These are phyloP conservation scores for Microtus ochrogaster DNA, from an alignment of 2,113 vertebrate species.

Conservation along the genomic window DNA sequence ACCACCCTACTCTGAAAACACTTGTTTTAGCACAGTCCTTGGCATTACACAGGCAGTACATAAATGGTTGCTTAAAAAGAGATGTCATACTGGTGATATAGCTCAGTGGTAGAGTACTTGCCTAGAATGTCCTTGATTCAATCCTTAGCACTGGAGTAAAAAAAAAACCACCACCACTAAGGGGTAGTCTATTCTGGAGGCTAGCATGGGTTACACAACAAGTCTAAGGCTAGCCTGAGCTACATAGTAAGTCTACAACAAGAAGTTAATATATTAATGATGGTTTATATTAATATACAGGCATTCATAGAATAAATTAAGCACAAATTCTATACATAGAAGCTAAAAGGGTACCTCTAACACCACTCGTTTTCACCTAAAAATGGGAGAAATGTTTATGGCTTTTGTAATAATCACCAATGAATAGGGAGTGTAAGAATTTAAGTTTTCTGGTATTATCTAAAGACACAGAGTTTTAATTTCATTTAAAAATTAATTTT, in stretches of 20 bases:
- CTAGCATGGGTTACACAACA: neutral
- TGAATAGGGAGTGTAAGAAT: neutral
- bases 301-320: constrained; percentile 44
- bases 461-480: neutral
- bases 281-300: neutral
- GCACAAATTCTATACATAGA: constrained; percentile 32
- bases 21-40: constrained; percentile 17
- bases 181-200: neutral
- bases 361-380: constrained; percentile 1
- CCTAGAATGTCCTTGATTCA: neutral
- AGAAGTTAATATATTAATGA: constrained; percentile 4
- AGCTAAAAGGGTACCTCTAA: neutral
- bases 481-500: constrained; percentile 5
- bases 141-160: neutral
- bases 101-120: neutral
- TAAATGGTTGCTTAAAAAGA: constrained; percentile 33
- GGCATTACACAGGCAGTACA: neutral
- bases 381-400: constrained; percentile 28
- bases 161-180: neutral
- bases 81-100: neutral
- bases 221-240: neutral
- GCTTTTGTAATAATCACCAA: constrained; percentile 35
- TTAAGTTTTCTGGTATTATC: constrained; percentile 14
- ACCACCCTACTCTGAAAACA: constrained; percentile 23
- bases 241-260: neutral